These are phyloP conservation scores for Burhinus oedicnemus DNA, from an alignment of 2,113 vertebrate species.

Conservation along the genomic window DNA sequence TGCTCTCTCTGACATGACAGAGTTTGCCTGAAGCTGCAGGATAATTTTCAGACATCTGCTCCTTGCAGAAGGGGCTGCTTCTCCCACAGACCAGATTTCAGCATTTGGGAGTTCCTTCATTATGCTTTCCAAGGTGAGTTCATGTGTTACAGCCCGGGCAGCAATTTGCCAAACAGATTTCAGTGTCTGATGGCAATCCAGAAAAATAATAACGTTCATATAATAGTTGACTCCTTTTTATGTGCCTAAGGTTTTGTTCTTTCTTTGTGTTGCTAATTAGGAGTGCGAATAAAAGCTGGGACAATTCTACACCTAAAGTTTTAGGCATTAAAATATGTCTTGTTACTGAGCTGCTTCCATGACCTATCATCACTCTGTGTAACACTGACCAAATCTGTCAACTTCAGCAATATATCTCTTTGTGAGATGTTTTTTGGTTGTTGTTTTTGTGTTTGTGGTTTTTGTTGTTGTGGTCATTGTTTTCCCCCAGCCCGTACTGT, in stretches of 20 bases:
- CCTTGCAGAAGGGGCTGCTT: constrained; percentile 12
- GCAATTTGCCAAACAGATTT: background rate
- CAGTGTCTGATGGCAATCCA: background rate
- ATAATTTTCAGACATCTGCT: constrained; percentile 56
- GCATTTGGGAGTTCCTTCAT: background rate
- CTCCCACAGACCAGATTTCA: background rate
- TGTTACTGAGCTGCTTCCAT: background rate
- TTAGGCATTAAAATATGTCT: background rate
- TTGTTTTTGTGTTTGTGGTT: background rate
- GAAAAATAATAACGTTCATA: background rate
- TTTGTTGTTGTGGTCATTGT: background rate
- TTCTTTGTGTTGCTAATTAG: background rate
- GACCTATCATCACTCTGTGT: background rate
- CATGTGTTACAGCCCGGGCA: background rate
- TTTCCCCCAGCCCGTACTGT: background rate
- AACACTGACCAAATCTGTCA: background rate
- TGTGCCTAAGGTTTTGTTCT: background rate
- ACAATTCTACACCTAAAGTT: background rate
- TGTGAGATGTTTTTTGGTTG: background rate
- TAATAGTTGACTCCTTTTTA: background rate
- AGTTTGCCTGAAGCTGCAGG: constrained; percentile 20
- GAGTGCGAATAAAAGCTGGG: background rate
- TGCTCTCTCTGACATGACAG: constrained; percentile 38
- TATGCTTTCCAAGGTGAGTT: background rate
- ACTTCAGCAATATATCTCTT: background rate